A percentile compares a stretch with the other conserved stretches of the same genome.
phyloP scores from a whole-genome alignment of 2,888 invertebrate species.

The Orchesellides sinensis region DNA sequence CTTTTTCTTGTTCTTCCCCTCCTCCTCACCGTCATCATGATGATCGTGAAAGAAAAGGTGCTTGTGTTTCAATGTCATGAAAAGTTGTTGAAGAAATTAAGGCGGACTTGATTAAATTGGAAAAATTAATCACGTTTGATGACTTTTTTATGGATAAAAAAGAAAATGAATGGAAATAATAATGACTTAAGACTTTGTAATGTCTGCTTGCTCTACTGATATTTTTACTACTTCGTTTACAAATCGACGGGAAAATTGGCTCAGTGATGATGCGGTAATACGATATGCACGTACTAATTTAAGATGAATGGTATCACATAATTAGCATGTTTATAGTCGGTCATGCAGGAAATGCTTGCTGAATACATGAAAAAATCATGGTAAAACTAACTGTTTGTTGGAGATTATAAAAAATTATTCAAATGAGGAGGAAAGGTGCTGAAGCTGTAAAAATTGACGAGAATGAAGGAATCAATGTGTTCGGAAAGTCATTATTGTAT shows the following conservation, averaged over 20 bases:
- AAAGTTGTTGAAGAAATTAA: constrained; percentile 13
- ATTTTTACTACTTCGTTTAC: neutral
- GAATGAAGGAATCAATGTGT: constrained; percentile 1
- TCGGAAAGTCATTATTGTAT: constrained; percentile 27
- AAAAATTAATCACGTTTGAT: constrained; percentile 31
- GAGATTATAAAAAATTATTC: too few relatives aligned
- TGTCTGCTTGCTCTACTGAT: neutral
- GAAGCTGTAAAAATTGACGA: neutral
- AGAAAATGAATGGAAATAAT: neutral
- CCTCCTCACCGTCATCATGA: neutral
- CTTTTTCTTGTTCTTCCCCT: neutral
- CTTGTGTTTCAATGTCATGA: neutral
- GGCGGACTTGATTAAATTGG: constrained; percentile 19
- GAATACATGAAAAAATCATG: neutral
- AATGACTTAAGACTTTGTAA: neutral
- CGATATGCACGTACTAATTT: neutral
- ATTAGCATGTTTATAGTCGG: constrained; percentile 21
- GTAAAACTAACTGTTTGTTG: neutral
- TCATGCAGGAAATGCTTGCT: constrained; percentile 18
- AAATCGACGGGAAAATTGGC: neutral
- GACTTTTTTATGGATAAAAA: constrained; percentile 4
- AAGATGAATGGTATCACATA: neutral
- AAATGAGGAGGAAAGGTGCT: neutral
- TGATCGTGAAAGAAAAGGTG: neutral
- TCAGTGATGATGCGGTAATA: neutral